Evolutionary conservation across 2,113 vertebrate species (phyloP), one percentile per base, ranked within the genome.

Genomic region (Mastomys coucha): DNA sequence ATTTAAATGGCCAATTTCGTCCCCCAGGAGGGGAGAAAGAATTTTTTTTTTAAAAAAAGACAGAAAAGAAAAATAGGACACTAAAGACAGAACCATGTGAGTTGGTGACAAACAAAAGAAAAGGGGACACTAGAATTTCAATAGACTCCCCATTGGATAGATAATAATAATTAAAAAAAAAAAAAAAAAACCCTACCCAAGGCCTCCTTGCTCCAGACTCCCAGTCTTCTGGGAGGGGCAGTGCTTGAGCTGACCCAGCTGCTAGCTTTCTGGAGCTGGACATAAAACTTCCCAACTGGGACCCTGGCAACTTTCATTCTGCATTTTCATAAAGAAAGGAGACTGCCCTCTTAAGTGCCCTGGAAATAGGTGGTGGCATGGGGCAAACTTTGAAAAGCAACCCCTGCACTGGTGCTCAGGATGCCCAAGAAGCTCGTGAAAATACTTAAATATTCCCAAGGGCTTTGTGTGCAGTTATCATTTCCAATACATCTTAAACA

Each of bases 1-100:
- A 96, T 95, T 97, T 92, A 97, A 98, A 97, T 92, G 86, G 49
- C 96, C 93, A 91, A 91, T 96, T 97, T 96, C 95, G 87, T 95
- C 72, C 95, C 95, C 91, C 53, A 58, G 56, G 33, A 33, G 81
- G 24, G 58, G 1, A 8, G 26, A 24, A 9, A 63, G 60, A 63
- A 63, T 63, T 58, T 58, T 58, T 58, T 17, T 58, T n/a, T n/a
- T n/a, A n/a, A n/a, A 36, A 53, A 53, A 76, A 85, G 85, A 73
- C 81, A 73, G 70, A 56, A 60, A 87, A 95, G 78, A 96, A 91
- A 95, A 97, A 96, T 80, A 90, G 84, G 88, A 93, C 93, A 96
- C 95, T 94, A 91, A 96, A 96, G 96, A 88, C 89, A 96, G 89
- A 93, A 91, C 90, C 97, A 97, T 91, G 96, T 95, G 91, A 97